Base-by-base conservation (phyloP, 2,113 vertebrate species). In the Loxodonta africana region DNA sequence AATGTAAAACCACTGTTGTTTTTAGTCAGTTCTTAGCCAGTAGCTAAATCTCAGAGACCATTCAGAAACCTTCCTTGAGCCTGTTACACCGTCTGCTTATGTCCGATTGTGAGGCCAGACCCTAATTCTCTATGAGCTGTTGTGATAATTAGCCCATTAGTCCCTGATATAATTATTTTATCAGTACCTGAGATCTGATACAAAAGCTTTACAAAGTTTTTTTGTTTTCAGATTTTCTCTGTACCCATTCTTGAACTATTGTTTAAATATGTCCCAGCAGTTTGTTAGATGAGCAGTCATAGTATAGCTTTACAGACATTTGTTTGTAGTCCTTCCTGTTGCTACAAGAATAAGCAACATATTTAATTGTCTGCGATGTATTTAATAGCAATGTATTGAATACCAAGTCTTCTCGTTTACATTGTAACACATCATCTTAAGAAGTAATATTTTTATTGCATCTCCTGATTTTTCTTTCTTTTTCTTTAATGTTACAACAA, bases 401-500 rank as follows among this genome's bases (percentile, higher is more conserved):
- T 94, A 63, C 15, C 21, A 62, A 65, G 20, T 73, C 25, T n/a
- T 82, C 30, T 85, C 20, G 63, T 92, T 77, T 81, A 20, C 8
- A 20, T 46, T 73, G 7, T 77, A 91, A 73, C 51, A 82, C 33
- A 65, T 81, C 11, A 11, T 91, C 37, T 92, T 83, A 94, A 93
- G 25, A 77, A 84, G 26, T 46, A n/a, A 46, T 95, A 20, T 92
- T 97, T 97, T 77, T 67, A 83, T 74, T 91, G 71, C 92, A 97
- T 97, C 91, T 15, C 80, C 46, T n/a, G 44, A 17, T 67, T 96
- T 60, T 62, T 46, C 62, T 80, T 53, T 67, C 60, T 51, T 91
- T 90, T 63, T 90, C 91, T 88, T 97, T 91, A 97, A 97, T 57
- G 67, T 98, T 96, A 97, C 63, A 92, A 63, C 83, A 96, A 96